Evolutionary conservation across 2,797 vertebrate genomes (phyloP).

Genomic region (Microctenopoma stevenorrisi): DNA sequence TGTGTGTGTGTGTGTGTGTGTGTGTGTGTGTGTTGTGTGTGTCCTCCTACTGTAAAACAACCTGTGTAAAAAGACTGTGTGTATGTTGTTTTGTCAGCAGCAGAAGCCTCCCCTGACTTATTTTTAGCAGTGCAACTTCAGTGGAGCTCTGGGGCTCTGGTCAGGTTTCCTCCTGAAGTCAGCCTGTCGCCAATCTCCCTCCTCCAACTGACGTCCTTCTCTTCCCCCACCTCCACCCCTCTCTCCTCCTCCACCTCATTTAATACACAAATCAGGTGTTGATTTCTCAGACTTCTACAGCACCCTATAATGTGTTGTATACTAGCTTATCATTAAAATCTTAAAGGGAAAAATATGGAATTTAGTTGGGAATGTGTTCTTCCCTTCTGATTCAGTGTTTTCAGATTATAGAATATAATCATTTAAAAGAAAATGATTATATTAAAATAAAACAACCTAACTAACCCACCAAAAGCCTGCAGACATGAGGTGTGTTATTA

Average conservation of each 20-base stretch:
- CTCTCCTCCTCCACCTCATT: background rate
- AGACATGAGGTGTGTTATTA: conserved; percentile 27
- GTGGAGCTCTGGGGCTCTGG: conserved; percentile 76
- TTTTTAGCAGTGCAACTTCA: conserved; percentile 80
- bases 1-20: conserved; percentile 3
- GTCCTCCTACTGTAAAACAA: conserved; percentile 50
- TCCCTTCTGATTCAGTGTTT: background rate
- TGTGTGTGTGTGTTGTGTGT: conserved; percentile 50
- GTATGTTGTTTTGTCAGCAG: conserved; percentile 76
- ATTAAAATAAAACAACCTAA: conserved; percentile 7
- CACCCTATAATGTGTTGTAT: no score
- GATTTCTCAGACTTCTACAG: background rate
- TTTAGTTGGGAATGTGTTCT: no score
- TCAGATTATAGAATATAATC: no score
- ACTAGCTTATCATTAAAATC: no score
- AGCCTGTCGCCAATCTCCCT: conserved; percentile 79
- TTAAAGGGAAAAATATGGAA: no score
- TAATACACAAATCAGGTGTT: conserved; percentile 6
- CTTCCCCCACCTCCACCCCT: conserved; percentile 23
- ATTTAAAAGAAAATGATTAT: conserved; percentile 1
- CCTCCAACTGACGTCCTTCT: conserved; percentile 34
- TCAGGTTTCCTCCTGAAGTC: conserved; percentile 82
- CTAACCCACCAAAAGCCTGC: conserved; percentile 11
- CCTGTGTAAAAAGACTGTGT: conserved; percentile 62
- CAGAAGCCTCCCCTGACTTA: conserved; percentile 79